phyloP scores from a whole-genome alignment of 2,797 vertebrate species.

The Spheniscus humboldti region DNA sequence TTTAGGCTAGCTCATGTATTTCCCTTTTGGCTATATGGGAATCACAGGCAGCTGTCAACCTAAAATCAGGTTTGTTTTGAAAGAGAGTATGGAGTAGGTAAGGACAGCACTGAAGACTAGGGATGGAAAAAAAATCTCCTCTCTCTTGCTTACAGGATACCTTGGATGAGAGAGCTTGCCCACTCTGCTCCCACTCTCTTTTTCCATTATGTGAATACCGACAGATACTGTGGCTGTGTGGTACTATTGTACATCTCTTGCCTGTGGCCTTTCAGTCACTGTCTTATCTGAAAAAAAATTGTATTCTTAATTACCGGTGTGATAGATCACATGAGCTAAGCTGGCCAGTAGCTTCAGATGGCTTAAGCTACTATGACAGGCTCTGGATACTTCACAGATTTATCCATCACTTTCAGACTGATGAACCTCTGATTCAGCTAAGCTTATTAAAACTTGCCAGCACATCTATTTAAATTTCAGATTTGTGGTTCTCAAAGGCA shows the following conservation, averaged over 20 bases:
- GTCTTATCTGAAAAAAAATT: neutral
- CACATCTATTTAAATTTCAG: slow-evolving; percentile 17
- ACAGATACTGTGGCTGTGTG: neutral
- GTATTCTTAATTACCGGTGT: neutral
- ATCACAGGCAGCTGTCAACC: neutral
- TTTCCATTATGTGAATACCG: neutral
- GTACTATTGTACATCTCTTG: neutral
- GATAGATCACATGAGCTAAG: neutral
- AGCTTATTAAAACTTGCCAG: neutral
- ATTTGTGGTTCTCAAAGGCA: slow-evolving; percentile 21
- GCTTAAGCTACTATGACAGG: neutral
- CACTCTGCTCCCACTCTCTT: neutral
- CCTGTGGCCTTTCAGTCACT: neutral
- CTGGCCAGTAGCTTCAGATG: neutral
- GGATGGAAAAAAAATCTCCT: neutral
- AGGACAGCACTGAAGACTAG: neutral
- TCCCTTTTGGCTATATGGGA: neutral
- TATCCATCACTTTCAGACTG: neutral
- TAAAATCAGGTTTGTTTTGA: neutral
- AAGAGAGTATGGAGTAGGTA: neutral
- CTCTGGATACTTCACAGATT: neutral
- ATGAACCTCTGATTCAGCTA: neutral
- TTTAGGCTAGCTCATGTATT: neutral
- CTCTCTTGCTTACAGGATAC: neutral
- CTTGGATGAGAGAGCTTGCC: neutral